Percentiles rank a stretch among this genome's conserved stretches.
phyloP scores from a whole-genome alignment of 2,888 invertebrate species.

The Calliphora vomitoria region DNA sequence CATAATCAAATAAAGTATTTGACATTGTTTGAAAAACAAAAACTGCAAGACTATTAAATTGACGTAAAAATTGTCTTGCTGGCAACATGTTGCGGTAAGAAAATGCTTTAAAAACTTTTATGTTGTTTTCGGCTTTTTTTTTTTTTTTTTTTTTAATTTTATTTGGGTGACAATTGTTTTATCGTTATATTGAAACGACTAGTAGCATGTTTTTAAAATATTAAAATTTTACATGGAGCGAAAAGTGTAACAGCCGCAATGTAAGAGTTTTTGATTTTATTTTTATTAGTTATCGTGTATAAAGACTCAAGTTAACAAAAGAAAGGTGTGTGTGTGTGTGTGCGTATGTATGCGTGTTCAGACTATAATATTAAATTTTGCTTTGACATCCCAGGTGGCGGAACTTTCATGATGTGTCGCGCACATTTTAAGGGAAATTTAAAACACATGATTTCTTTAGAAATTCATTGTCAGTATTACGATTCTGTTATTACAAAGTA shows the following conservation, averaged over 20 bases:
- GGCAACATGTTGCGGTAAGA: slow-evolving; percentile 35
- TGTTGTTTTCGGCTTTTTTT: not conserved
- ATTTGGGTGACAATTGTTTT: slow-evolving; percentile 54
- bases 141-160: not conserved
- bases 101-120: slow-evolving; percentile 41
- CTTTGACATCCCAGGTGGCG: slow-evolving; percentile 12
- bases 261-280: slow-evolving; percentile 38
- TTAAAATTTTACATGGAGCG: slow-evolving; percentile 33
- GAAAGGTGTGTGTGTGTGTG: not conserved
- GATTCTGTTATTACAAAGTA: not conserved
- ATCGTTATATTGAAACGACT: slow-evolving; percentile 28
- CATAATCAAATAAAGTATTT: not conserved
- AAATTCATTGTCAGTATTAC: not conserved
- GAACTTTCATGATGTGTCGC: not conserved
- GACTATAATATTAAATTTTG: not conserved
- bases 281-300: slow-evolving; percentile 35
- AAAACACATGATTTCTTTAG: slow-evolving; percentile 23
- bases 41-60: slow-evolving; percentile 2
- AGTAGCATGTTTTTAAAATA: slow-evolving; percentile 33
- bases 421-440: slow-evolving; percentile 1
- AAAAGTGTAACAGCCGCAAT: slow-evolving; percentile 40
- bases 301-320: not conserved
- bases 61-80: not conserved
- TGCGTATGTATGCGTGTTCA: not conserved
- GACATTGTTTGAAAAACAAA: not conserved